These are phyloP conservation scores for Cheilosia vulpina DNA, from an alignment of 2,888 invertebrate genomes.

Conservation along the genomic window DNA sequence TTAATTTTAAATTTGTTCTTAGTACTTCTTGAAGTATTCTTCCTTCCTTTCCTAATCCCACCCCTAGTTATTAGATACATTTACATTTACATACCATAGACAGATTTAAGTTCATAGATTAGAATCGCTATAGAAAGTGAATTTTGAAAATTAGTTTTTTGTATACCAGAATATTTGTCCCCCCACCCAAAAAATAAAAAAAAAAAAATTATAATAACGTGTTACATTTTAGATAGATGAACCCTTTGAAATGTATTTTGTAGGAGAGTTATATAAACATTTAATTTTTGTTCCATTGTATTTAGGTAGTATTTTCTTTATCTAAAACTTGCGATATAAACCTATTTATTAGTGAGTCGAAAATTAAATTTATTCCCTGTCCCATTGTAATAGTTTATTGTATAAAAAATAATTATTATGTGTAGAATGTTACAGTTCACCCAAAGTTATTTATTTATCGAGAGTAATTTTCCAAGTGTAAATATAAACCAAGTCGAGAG, in stretches of 20 bases:
- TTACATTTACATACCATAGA: constrained; percentile 73
- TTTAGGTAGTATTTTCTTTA: constrained; percentile 62
- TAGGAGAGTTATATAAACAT: constrained; percentile 55
- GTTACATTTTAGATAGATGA: constrained; percentile 33
- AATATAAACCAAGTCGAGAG: constrained; percentile 54
- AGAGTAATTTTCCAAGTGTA: constrained; percentile 61
- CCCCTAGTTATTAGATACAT: constrained; percentile 72
- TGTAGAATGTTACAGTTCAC: constrained; percentile 63
- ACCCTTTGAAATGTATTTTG: constrained; percentile 63
- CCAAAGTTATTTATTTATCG: constrained; percentile 26
- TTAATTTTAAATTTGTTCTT: constrained; percentile 33
- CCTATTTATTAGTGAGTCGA: constrained; percentile 33
- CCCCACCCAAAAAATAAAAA: not conserved
- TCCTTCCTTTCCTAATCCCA: constrained; percentile 54
- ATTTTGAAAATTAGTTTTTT: constrained; percentile 39
- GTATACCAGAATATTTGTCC: constrained; percentile 31
- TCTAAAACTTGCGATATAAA: constrained; percentile 7
- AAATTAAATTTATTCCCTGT: constrained; percentile 33
- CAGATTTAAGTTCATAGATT: constrained; percentile 69
- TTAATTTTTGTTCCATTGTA: constrained; percentile 61
- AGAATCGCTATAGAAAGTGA: constrained; percentile 54
- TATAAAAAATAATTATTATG: constrained; percentile 23
- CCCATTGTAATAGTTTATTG: constrained; percentile 41
- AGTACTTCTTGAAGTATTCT: constrained; percentile 65
- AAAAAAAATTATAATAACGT: not conserved